A percentile compares a stretch with the other conserved stretches of the same genome.
Conservation (phyloP, 2,797 vertebrate species). For the Distichodus sexfasciatus region DNA sequence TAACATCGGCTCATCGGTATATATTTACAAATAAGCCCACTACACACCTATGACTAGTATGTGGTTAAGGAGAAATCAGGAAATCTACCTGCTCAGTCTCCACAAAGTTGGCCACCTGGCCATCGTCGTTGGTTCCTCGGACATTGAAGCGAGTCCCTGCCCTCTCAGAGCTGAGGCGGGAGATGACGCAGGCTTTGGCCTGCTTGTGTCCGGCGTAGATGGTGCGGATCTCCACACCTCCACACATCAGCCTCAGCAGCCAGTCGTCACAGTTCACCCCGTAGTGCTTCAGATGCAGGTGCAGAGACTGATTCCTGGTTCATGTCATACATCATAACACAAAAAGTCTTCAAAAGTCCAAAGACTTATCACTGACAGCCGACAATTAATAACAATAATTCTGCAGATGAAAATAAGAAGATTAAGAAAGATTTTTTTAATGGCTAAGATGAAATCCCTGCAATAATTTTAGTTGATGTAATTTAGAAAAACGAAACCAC, state of each 20-base stretch:
- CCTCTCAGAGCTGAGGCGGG: slow-evolving; percentile 92
- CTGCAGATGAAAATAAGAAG: no score
- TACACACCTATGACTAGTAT: background rate
- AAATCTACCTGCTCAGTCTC: slow-evolving; percentile 92
- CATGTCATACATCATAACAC: background rate
- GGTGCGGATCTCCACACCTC: slow-evolving; percentile 94
- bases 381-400: background rate
- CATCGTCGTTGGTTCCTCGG: slow-evolving; percentile 93
- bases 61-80: background rate
- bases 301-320: slow-evolving; percentile 92
- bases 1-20: no score
- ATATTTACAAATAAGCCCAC: background rate
- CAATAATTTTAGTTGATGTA: no score
- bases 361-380: no score
- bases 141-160: slow-evolving; percentile 96
- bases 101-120: slow-evolving; percentile 97
- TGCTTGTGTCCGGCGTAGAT: slow-evolving; percentile 98
- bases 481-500: no score
- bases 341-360: no score
- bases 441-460: no score
- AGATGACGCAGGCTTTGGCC: slow-evolving; percentile 97
- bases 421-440: no score
- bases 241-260: slow-evolving; percentile 95
- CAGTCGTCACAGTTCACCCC: slow-evolving; percentile 97
- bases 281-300: slow-evolving; percentile 95